Evolutionary conservation across 2,113 vertebrate genomes (phyloP).

Genomic region (Lichenostomus cassidix): DNA sequence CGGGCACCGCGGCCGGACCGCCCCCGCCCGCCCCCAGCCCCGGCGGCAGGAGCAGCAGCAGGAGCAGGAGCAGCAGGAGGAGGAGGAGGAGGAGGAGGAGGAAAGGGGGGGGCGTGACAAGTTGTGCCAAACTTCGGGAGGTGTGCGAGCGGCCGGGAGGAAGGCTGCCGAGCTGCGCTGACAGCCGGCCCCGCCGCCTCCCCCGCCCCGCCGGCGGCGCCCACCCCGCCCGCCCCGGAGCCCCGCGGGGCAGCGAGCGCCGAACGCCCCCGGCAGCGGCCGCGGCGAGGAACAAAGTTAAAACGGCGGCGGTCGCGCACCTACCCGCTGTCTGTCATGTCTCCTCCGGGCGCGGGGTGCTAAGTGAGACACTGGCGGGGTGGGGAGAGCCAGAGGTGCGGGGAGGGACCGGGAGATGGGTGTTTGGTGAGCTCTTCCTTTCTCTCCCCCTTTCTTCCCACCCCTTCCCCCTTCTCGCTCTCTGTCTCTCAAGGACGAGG

Average conservation of each 20-base stretch:
- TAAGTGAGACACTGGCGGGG: no score
- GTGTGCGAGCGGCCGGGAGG: background rate
- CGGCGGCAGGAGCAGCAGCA: background rate
- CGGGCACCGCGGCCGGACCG: background rate
- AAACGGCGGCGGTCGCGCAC: no score
- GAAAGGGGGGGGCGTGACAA: constrained; percentile 36
- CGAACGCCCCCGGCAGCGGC: no score
- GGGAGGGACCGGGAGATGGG: constrained; percentile 65
- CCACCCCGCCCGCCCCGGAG: no score
- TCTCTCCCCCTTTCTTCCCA: background rate
- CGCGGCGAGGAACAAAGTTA: no score
- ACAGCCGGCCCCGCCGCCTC: background rate
- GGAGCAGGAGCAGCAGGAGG: background rate
- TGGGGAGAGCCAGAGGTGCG: constrained; percentile 8
- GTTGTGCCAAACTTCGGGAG: background rate
- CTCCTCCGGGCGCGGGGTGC: no score
- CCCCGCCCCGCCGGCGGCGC: no score
- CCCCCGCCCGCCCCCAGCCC: background rate
- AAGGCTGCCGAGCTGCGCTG: background rate
- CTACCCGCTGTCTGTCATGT: no score
- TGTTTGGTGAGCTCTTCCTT: constrained; percentile 51
- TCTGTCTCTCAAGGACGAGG: constrained; percentile 78
- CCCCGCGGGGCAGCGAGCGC: no score
- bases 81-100: background rate
- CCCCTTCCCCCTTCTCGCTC: background rate